A percentile compares a stretch with the other conserved stretches of the same genome.
Conservation (phyloP, 2,797 vertebrate species). For the Myotis myotis region DNA sequence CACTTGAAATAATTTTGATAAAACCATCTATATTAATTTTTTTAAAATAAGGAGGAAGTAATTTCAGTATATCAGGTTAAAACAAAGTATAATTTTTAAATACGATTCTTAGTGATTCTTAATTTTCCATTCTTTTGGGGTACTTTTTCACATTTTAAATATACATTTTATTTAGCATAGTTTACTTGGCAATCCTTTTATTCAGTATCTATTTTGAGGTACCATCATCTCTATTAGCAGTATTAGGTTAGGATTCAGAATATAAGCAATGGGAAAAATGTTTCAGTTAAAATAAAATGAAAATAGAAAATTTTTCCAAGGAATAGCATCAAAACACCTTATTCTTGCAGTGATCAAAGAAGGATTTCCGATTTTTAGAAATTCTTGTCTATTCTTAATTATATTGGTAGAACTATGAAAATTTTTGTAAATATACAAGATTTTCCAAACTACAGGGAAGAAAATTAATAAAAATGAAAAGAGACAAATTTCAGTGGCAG, state of each 20-base stretch:
- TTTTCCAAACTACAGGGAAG: background rate
- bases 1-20: slow-evolving; percentile 29
- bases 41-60: background rate
- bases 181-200: slow-evolving; percentile 4
- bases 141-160: slow-evolving; percentile 17
- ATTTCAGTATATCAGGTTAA: background rate
- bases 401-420: slow-evolving; percentile 24
- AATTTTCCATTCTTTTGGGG: background rate
- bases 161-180: slow-evolving; percentile 4
- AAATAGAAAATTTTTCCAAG: slow-evolving; percentile 2
- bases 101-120: background rate
- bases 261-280: background rate
- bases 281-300: background rate
- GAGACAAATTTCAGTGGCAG: background rate
- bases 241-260: slow-evolving; percentile 18
- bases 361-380: background rate
- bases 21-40: background rate
- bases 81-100: background rate
- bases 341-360: background rate
- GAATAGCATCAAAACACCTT: background rate
- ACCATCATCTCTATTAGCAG: background rate
- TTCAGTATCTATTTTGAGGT: slow-evolving; percentile 31
- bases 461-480: background rate
- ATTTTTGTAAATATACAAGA: background rate
- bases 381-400: background rate